Evolutionary conservation across 2,888 invertebrate genomes (phyloP), one percentile per base, ranked within the genome.

Genomic region (Ametastegia equiseti): DNA sequence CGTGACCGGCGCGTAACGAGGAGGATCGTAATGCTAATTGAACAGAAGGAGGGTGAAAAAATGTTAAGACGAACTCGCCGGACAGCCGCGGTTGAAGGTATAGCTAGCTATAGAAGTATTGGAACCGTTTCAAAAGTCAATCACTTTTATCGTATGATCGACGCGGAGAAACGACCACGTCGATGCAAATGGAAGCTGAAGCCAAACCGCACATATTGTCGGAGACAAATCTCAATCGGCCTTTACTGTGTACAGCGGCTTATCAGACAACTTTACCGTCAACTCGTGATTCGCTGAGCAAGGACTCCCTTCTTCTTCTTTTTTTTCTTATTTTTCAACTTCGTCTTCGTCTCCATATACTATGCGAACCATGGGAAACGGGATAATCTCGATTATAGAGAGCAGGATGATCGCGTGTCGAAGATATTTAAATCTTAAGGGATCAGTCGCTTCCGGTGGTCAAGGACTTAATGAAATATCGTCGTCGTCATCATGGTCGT

Each of bases 11-110:
- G 36, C 19, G 87, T 89, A 89, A 90, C 88, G 88, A 89, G 88
- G 87, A 85, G 85, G 83, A 87, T 85, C 87, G 87, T 86, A 83
- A 86, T 86, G 86, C 88, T 89, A 89, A 89, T 90, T 89, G 89
- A 89, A 87, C 85, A 88, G 84, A 86, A 83, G 71, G 30, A 71
- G 47, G 47, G 13, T 9, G 71, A n/a, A 47, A 36, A 39, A 36
- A 47, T 45, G 9, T 30, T 30, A 15, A 27, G 5, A 71, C 47
- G 47, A 71, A 71, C 15, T 30, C n/a, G 47, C 30, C 47, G 15
- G 30, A 71, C 47, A 27, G 71, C 15, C 45, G 3, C 60, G 30
- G 30, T 30, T 60, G 60, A 30, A 60, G 13, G 60, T 19, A 60
- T 42, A 71, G 63, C 30, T 63, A 65, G 47, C 45, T 47, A 27